Evolutionary conservation across 1,140 invertebrate species (phyloP).

Genomic region (Apolygus lucorum): DNA sequence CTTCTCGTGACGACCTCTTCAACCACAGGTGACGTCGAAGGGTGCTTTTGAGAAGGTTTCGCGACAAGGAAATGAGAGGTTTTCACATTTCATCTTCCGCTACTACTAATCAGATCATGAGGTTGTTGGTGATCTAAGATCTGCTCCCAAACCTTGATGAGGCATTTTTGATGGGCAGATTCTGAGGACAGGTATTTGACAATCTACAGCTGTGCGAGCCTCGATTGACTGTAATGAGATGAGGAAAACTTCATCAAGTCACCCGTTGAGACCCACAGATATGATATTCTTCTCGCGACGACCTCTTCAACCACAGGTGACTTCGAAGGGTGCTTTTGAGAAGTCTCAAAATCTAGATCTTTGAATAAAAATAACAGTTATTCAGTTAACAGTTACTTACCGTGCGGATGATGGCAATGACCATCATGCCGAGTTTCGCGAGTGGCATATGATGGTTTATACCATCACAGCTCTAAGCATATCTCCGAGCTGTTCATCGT

Average conservation of each 20-base stretch:
- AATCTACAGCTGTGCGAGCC: not conserved
- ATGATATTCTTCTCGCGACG: not conserved
- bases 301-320: not conserved
- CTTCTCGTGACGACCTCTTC: not conserved
- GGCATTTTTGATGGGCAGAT: not conserved
- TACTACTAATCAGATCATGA: no score
- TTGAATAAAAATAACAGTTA: no score
- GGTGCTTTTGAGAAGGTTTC: conserved; percentile 16
- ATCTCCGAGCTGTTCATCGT: no score
- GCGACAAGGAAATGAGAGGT: no score
- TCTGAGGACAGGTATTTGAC: not conserved
- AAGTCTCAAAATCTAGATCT: no score
- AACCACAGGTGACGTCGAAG: not conserved
- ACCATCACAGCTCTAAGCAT: no score
- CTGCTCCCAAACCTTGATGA: not conserved
- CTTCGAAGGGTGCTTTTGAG: conserved; percentile 1
- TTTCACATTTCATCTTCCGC: not conserved
- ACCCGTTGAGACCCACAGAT: conserved; percentile 1
- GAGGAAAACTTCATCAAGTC: not conserved
- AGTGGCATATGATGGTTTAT: no score
- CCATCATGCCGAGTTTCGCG: no score
- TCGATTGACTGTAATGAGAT: not conserved
- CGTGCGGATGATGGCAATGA: no score
- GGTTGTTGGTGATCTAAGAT: no score
- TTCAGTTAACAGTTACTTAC: no score